Conservation (phyloP, 2,888 invertebrate genomes). For the Macropis europaea region DNA sequence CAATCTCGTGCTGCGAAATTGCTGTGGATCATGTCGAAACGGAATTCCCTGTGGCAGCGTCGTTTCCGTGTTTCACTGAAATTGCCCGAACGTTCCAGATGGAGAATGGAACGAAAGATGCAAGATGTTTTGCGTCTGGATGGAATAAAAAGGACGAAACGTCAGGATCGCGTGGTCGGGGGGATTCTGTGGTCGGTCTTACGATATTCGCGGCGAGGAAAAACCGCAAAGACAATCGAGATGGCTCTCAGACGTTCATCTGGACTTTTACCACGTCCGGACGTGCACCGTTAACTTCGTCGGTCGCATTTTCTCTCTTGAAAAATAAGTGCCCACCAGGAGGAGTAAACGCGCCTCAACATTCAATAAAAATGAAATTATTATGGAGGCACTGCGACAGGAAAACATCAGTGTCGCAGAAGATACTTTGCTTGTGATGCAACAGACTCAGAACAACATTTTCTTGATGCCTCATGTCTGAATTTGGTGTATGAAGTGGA, state of each 20-base stretch:
- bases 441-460: too few species aligned
- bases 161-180: slow-evolving; percentile 53
- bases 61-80: background rate
- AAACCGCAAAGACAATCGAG: slow-evolving; percentile 64
- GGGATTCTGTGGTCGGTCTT: slow-evolving; percentile 54
- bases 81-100: background rate
- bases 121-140: slow-evolving; percentile 30
- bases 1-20: too few species aligned
- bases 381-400: too few species aligned
- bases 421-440: too few species aligned
- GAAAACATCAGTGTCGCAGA: too few species aligned
- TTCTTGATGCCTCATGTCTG: too few species aligned
- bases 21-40: too few species aligned
- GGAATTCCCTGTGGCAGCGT: background rate
- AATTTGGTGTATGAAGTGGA: too few species aligned
- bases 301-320: background rate
- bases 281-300: slow-evolving; percentile 37
- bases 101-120: background rate
- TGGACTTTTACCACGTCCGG: slow-evolving; percentile 44
- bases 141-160: slow-evolving; percentile 50
- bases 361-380: too few species aligned
- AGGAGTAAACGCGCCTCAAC: background rate
- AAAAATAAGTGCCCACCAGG: background rate
- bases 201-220: slow-evolving; percentile 48
- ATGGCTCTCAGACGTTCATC: slow-evolving; percentile 47